phyloP scores from a whole-genome alignment of 2,888 invertebrate genomes.

The Formica aserva region DNA sequence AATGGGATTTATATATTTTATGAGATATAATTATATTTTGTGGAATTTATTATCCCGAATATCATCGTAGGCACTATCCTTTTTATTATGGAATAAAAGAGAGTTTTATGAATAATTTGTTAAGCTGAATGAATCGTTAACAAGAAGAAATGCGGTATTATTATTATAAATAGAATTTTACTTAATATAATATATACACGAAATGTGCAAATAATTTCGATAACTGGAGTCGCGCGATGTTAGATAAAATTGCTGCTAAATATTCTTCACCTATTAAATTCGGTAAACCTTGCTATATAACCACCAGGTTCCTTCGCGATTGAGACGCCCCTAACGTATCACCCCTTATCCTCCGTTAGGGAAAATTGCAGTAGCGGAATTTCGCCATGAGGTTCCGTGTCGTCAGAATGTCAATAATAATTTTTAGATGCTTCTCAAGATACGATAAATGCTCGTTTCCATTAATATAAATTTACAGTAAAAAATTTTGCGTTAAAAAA shows the following conservation, averaged over 20 bases:
- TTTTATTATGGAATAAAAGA: not conserved
- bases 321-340: not conserved
- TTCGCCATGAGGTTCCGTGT: not conserved
- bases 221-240: not conserved
- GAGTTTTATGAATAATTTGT: not conserved
- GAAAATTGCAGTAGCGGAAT: conserved; percentile 45
- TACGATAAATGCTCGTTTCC: not conserved
- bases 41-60: too few species aligned
- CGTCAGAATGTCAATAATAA: not conserved
- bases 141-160: not conserved
- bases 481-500: not conserved
- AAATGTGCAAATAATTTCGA: not conserved
- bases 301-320: not conserved
- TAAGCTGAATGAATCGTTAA: not conserved
- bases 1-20: not conserved
- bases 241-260: not conserved
- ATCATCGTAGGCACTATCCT: not conserved
- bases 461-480: not conserved
- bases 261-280: not conserved
- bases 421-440: not conserved
- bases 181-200: not conserved
- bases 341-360: conserved; percentile 22
- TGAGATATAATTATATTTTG: too few species aligned
- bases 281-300: not conserved
- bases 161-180: not conserved